Conservation (phyloP, 1,140 invertebrate species). For the Hyles euphorbiae region DNA sequence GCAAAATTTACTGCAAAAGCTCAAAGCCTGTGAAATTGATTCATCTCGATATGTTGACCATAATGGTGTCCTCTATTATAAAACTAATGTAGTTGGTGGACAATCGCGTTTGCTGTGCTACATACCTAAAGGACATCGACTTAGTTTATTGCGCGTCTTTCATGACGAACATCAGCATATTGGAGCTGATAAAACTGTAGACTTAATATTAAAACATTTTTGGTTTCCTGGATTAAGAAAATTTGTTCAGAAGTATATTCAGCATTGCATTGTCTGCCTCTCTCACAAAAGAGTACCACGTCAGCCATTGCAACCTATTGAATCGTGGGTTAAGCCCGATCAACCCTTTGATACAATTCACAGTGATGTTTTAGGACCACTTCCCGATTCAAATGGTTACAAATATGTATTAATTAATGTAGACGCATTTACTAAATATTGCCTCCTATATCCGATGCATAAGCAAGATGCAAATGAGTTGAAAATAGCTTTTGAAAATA, state of each 20-base stretch:
- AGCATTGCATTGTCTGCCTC: conserved; percentile 11
- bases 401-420: conserved; percentile 20
- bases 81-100: conserved; percentile 11
- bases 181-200: conserved; percentile 25
- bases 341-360: conserved; percentile 18
- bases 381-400: conserved; percentile 13
- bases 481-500: conserved; percentile 10
- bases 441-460: conserved; percentile 14
- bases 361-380: conserved; percentile 23
- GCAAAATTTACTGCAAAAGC: not conserved
- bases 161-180: conserved; percentile 31
- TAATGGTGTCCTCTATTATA: no score
- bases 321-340: conserved; percentile 7
- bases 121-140: conserved; percentile 17
- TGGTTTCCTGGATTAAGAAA: not conserved
- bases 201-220: conserved; percentile 7
- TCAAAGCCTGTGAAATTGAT: conserved; percentile 11
- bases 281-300: conserved; percentile 12
- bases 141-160: conserved; percentile 25
- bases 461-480: conserved; percentile 13
- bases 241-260: conserved; percentile 17
- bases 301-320: not conserved
- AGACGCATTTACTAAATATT: no score
- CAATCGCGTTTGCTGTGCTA: conserved; percentile 10
- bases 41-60: conserved; percentile 3